Evolutionary conservation across 1,140 invertebrate genomes (phyloP).

Genomic region (Drosophila jambulina): DNA sequence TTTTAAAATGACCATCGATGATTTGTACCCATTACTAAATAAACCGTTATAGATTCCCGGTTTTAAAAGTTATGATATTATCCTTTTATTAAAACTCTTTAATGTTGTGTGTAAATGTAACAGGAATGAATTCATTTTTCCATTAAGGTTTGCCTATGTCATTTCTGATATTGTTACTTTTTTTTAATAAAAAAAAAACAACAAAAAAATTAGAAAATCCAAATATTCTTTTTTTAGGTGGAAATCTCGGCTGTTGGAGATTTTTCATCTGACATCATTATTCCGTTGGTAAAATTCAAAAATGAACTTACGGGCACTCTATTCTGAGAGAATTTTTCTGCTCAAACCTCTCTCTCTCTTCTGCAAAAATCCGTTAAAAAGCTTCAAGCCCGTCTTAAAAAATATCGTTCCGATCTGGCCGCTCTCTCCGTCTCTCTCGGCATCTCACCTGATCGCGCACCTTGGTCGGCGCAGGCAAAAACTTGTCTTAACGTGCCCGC

Average conservation of each 20-base stretch:
- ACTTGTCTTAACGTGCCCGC: conserved; percentile 28
- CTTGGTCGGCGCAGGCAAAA: conserved; percentile 19
- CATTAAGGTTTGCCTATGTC: too few relatives aligned
- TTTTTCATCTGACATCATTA: neutral
- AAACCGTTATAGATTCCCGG: too few relatives aligned
- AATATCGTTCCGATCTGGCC: neutral
- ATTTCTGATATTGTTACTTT: too few relatives aligned
- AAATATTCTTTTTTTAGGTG: too few relatives aligned
- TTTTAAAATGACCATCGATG: too few relatives aligned
- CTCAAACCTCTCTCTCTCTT: neutral
- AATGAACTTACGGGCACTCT: neutral
- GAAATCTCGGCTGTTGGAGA: neutral
- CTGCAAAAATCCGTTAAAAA: conserved; percentile 20
- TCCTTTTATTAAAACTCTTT: too few relatives aligned
- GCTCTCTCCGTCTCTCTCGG: conserved; percentile 3
- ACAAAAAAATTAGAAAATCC: too few relatives aligned
- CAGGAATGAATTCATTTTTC: too few relatives aligned
- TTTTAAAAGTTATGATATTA: too few relatives aligned
- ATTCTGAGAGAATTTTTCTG: neutral
- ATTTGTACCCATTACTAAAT: too few relatives aligned
- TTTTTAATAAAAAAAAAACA: too few relatives aligned
- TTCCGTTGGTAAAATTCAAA: neutral
- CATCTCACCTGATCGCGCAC: conserved; percentile 18
- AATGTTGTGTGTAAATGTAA: too few relatives aligned
- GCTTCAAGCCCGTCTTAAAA: conserved; percentile 18